A percentile compares a stretch with the other conserved stretches of the same genome.
phyloP scores from a whole-genome alignment of 2,113 vertebrate genomes.

The Eira barbara region DNA sequence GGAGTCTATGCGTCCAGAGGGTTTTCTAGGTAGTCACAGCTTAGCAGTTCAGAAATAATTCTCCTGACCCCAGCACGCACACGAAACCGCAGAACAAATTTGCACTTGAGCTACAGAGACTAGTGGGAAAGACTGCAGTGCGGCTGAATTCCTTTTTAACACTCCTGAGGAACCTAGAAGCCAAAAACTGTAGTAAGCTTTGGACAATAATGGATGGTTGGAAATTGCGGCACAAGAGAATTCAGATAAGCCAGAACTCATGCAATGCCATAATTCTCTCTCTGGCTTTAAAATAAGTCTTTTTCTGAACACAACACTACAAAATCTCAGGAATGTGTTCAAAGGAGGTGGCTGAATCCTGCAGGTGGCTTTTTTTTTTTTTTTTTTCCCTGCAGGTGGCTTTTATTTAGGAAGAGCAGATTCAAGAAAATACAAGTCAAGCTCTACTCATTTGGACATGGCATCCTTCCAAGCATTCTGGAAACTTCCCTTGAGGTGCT shows the following conservation, averaged over 20 bases:
- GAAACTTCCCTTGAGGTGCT: neutral
- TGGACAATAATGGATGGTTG: neutral
- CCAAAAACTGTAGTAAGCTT: neutral
- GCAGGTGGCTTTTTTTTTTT: neutral
- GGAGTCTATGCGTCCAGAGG: neutral
- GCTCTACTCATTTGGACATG: neutral
- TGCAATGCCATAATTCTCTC: neutral
- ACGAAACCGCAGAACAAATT: neutral
- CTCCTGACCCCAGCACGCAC: neutral
- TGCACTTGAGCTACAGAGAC: neutral
- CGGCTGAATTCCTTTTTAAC: neutral
- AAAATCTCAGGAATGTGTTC: neutral
- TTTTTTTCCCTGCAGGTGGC: neutral
- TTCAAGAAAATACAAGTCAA: neutral
- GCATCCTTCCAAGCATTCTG: neutral
- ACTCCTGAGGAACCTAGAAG: neutral
- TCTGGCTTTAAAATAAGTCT: neutral
- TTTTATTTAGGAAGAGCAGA: constrained; percentile 38
- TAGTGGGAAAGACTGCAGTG: neutral
- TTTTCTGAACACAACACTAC: neutral
- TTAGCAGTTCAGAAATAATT: neutral
- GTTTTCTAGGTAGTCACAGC: neutral
- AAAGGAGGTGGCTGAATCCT: neutral
- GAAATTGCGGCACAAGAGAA: neutral
- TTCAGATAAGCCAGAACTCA: neutral